Percentiles rank a stretch among this genome's conserved stretches.
Conservation (phyloP, 2,797 vertebrate species). For the Syncerus caffer region DNA sequence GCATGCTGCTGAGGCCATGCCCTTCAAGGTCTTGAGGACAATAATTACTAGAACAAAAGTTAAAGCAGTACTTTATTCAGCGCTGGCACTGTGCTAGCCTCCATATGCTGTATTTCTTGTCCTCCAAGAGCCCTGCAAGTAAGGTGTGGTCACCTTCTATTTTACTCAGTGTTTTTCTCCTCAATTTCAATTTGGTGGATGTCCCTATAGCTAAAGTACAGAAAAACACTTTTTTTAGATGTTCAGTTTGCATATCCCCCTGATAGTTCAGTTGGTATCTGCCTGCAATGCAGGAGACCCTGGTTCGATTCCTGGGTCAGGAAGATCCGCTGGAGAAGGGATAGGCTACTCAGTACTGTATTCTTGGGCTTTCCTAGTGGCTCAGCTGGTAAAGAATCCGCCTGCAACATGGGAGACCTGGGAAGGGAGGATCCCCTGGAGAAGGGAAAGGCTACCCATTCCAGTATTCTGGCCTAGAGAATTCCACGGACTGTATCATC, state of each 20-base stretch:
- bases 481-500: not conserved
- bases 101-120: not conserved
- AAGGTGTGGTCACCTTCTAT: not conserved
- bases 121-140: not conserved
- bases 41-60: not conserved
- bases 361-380: not conserved
- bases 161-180: not conserved
- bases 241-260: not conserved
- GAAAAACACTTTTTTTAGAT: not conserved
- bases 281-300: not conserved
- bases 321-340: not conserved
- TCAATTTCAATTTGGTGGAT: not conserved
- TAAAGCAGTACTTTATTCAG: not conserved
- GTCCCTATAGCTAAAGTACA: not conserved
- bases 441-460: not conserved
- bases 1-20: fast-evolving
- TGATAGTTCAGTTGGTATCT: not conserved
- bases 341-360: not conserved
- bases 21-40: not conserved
- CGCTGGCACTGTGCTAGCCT: no score
- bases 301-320: not conserved
- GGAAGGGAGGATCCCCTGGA: not conserved
- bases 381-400: no score
- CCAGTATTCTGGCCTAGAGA: not conserved
- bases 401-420: not conserved